A percentile compares a stretch with the other conserved stretches of the same genome.
Conservation (phyloP, 2,113 vertebrate genomes). For the Cavia aperea region DNA sequence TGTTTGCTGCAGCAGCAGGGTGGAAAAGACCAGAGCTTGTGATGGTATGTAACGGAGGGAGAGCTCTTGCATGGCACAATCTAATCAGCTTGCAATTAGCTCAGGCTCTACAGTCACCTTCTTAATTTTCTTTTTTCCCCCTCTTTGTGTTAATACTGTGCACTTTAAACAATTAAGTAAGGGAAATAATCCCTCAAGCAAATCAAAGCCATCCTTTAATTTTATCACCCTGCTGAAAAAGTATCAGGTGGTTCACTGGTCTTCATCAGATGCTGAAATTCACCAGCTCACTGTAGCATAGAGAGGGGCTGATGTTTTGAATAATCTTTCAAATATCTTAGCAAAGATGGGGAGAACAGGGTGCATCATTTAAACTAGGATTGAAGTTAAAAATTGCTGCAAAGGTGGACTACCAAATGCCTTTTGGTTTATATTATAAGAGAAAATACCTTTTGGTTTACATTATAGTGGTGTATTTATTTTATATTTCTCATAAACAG, state of each 20-base stretch:
- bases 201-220: constrained; percentile 83
- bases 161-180: constrained; percentile 79
- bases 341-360: constrained; percentile 1
- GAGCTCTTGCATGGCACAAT: constrained; percentile 76
- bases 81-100: constrained; percentile 81
- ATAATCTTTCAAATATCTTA: constrained; percentile 68
- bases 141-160: constrained; percentile 70
- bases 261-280: constrained; percentile 78
- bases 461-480: neutral
- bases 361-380: constrained; percentile 40
- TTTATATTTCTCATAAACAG: constrained; percentile 56
- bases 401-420: constrained; percentile 8
- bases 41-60: constrained; percentile 81
- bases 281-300: constrained; percentile 72
- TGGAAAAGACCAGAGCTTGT: constrained; percentile 76
- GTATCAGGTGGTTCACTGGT: constrained; percentile 82
- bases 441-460: constrained; percentile 34
- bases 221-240: constrained; percentile 83
- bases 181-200: constrained; percentile 79
- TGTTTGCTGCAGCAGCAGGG: constrained; percentile 77
- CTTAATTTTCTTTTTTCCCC: constrained; percentile 71
- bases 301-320: constrained; percentile 73
- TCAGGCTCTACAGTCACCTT: constrained; percentile 74
- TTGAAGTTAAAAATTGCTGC: constrained; percentile 35
- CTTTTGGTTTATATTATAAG: constrained; percentile 30